Percentiles rank a stretch among this genome's conserved stretches.
phyloP scores from a whole-genome alignment of 2,888 invertebrate species.

The Drosophila bunnanda region DNA sequence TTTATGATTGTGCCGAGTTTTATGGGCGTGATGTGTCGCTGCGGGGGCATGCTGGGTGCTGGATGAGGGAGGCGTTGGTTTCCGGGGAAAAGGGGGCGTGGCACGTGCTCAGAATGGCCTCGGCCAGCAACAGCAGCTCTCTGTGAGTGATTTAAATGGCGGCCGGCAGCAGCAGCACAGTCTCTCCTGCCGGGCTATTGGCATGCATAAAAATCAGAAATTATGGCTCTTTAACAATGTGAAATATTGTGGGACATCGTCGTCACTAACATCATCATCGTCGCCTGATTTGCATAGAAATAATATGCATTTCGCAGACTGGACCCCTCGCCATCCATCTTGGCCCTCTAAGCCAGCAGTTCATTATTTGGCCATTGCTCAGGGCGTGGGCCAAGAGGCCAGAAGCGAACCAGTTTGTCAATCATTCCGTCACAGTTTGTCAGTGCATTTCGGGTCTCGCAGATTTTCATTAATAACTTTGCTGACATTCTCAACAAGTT shows the following conservation, averaged over 20 bases:
- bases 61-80: background rate
- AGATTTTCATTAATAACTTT: constrained; percentile 63
- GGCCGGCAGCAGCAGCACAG: constrained; percentile 20
- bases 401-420: constrained; percentile 35
- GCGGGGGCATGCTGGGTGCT: constrained; percentile 2
- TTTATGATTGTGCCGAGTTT: constrained; percentile 65
- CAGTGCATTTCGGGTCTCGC: constrained; percentile 34
- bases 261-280: constrained; percentile 21
- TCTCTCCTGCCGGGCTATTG: constrained; percentile 36
- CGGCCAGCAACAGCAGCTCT: constrained; percentile 13
- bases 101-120: constrained; percentile 23
- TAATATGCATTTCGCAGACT: constrained; percentile 43
- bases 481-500: constrained; percentile 45
- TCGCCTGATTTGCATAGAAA: constrained; percentile 62
- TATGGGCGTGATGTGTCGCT: constrained; percentile 31
- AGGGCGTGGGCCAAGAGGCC: background rate
- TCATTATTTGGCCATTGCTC: constrained; percentile 56
- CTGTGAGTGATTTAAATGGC: constrained; percentile 66
- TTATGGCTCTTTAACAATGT: constrained; percentile 61
- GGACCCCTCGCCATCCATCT: constrained; percentile 35
- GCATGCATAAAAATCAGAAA: constrained; percentile 62
- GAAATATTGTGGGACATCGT: constrained; percentile 47
- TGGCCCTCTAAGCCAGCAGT: constrained; percentile 12
- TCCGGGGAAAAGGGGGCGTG: constrained; percentile 1
- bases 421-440: constrained; percentile 52